Percentiles rank a stretch among this genome's conserved stretches.
Evolutionary conservation across 2,113 vertebrate species (phyloP).

Genomic region (Alosa alosa): DNA sequence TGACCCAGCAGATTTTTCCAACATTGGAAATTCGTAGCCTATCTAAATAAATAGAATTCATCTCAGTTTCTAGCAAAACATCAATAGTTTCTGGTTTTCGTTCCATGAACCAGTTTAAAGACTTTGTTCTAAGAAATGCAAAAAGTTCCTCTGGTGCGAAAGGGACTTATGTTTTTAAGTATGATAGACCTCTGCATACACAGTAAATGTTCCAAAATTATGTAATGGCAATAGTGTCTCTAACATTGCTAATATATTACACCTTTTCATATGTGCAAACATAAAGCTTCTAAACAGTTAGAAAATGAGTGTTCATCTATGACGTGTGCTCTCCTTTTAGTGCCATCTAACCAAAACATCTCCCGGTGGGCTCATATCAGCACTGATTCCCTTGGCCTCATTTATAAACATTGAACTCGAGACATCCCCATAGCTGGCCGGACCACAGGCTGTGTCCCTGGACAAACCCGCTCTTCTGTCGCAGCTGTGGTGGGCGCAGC

Average conservation of each 20-base stretch:
- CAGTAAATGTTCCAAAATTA: neutral
- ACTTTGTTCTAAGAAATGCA: no score
- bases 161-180: neutral
- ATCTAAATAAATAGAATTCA: no score
- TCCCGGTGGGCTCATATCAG: conserved; percentile 20
- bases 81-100: no score
- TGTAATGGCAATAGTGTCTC: neutral
- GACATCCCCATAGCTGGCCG: conserved; percentile 24
- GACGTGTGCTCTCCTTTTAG: neutral
- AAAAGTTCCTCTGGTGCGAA: no score
- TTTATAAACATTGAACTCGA: conserved; percentile 42
- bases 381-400: conserved; percentile 27
- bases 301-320: neutral
- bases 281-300: neutral
- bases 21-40: no score
- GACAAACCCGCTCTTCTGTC: neutral
- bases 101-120: no score
- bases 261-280: neutral
- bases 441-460: neutral
- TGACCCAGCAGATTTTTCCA: no score
- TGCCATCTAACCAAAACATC: neutral
- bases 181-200: neutral
- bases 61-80: no score
- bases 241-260: neutral
- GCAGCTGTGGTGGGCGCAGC: no score